These are phyloP conservation scores for Arctia plantaginis DNA, from an alignment of 2,888 invertebrate genomes.

Conservation along the genomic window DNA sequence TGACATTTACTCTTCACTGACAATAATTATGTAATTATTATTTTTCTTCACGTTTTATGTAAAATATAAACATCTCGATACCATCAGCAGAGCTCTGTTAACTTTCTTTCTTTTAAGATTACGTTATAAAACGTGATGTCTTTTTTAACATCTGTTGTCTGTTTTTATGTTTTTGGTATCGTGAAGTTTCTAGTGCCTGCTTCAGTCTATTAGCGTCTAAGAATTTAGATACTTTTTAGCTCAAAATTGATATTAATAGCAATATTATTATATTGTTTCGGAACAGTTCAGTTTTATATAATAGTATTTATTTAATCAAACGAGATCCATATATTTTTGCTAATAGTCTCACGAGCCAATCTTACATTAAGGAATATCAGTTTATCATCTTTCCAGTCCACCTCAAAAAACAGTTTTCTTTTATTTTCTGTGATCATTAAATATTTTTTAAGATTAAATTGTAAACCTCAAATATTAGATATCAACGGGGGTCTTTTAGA, in stretches of 20 bases:
- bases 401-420: neutral
- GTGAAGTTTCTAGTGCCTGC: too few species aligned
- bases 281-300: neutral
- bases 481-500: neutral
- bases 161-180: conserved; percentile 6
- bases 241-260: too few species aligned
- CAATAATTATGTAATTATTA: conserved; percentile 45
- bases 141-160: conserved; percentile 51
- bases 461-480: neutral
- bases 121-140: conserved; percentile 54
- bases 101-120: conserved; percentile 56
- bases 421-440: neutral
- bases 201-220: too few species aligned
- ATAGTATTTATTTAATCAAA: neutral
- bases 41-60: conserved; percentile 49
- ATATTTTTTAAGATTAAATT: neutral
- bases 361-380: too few species aligned
- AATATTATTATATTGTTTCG: neutral
- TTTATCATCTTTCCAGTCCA: too few species aligned
- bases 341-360: neutral
- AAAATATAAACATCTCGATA: conserved; percentile 43
- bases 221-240: too few species aligned
- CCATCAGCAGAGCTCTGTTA: conserved; percentile 37
- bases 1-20: conserved; percentile 22
- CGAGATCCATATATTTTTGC: neutral